A percentile compares a stretch with the other conserved stretches of the same genome.
Evolutionary conservation across 2,113 vertebrate species (phyloP).

Genomic region (Catharus fuscescens): DNA sequence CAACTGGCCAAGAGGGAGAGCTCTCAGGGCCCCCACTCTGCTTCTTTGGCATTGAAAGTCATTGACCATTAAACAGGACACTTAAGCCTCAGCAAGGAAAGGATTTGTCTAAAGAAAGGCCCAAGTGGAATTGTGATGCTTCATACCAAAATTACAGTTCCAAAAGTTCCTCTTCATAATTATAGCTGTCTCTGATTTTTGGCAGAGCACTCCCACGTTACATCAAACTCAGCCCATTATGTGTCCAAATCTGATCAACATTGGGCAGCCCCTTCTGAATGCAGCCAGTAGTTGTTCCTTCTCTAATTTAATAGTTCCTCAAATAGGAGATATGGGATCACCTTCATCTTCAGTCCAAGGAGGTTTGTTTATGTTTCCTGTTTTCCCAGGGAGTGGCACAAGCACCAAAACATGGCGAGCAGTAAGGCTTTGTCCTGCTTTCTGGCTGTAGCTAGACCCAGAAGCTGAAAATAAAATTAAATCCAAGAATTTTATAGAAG

Average conservation of each 20-base stretch:
- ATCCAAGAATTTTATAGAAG: neutral
- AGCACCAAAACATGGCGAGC: fast-evolving
- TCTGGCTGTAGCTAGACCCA: neutral
- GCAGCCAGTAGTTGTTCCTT: neutral
- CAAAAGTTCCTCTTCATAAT: neutral
- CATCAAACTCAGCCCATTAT: neutral
- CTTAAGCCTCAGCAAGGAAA: neutral
- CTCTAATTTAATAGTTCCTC: neutral
- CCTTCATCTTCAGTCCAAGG: neutral
- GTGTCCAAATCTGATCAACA: neutral
- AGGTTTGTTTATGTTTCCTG: neutral
- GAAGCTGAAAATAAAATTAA: neutral
- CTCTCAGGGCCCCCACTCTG: neutral
- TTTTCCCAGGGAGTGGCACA: neutral
- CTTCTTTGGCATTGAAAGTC: neutral
- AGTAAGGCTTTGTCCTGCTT: neutral
- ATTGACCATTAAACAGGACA: neutral
- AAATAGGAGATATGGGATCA: neutral
- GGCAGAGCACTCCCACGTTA: neutral
- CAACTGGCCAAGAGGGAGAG: neutral
- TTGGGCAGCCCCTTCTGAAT: neutral
- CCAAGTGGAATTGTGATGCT: neutral
- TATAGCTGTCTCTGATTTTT: neutral
- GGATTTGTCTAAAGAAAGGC: neutral
- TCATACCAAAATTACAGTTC: neutral